Conservation (phyloP, 2,113 vertebrate genomes). For the Numenius arquata region DNA sequence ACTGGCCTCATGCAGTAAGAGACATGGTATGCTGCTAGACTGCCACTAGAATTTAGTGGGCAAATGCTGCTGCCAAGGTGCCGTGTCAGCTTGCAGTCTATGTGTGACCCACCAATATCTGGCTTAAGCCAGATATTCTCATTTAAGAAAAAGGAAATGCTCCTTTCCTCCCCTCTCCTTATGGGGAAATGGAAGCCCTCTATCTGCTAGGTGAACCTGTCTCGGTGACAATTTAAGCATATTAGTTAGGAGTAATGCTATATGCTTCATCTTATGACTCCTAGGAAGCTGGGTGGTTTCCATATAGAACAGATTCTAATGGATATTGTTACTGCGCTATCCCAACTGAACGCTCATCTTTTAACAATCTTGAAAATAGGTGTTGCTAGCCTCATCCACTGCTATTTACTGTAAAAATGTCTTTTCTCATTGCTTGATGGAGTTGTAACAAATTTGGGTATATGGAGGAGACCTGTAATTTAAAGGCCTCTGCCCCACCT, state of each 20-base stretch:
- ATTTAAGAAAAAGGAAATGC: background rate
- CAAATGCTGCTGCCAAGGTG: background rate
- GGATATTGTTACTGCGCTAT: background rate
- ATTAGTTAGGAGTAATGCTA: background rate
- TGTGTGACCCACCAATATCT: background rate
- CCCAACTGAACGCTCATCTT: background rate
- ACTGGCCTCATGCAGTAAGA: background rate
- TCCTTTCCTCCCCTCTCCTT: background rate
- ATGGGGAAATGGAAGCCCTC: background rate
- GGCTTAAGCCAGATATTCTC: background rate
- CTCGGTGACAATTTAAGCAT: background rate
- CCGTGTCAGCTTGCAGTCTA: background rate
- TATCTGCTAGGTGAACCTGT: background rate
- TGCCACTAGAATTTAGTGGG: background rate
- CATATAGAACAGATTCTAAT: background rate
- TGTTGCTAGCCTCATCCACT: background rate
- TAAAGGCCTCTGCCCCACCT: slow-evolving; percentile 56
- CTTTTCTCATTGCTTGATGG: background rate
- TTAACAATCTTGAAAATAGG: background rate
- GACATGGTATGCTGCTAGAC: background rate
- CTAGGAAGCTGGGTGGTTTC: background rate
- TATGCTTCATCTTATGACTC: background rate
- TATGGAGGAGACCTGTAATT: slow-evolving; percentile 11
- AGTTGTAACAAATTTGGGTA: background rate
- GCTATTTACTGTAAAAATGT: background rate